Conservation (phyloP, 2,797 vertebrate species). For the Macropus fuliginosus region DNA sequence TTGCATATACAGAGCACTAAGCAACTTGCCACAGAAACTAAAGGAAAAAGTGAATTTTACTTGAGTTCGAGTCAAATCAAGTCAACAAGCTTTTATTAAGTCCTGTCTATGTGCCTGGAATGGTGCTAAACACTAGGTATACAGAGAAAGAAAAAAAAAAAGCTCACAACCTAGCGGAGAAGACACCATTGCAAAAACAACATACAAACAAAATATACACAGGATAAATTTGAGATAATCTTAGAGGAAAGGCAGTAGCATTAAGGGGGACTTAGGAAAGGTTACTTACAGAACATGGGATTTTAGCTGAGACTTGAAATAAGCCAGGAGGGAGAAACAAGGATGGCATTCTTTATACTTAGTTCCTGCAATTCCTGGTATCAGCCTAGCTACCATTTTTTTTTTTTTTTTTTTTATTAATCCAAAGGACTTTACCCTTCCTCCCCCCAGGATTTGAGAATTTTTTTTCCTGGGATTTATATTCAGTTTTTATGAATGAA, state of each 20-base stretch:
- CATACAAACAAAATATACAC: background rate
- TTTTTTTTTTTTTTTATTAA: background rate
- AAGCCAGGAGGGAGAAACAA: background rate
- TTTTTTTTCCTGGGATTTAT: background rate
- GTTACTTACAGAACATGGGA: background rate
- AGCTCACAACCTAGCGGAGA: background rate
- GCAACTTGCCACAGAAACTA: background rate
- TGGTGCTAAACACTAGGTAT: background rate
- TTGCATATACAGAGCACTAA: background rate
- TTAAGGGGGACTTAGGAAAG: background rate
- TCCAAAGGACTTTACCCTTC: background rate
- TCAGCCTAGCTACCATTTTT: background rate
- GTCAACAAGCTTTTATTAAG: background rate
- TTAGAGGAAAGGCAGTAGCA: background rate
- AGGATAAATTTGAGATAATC: background rate
- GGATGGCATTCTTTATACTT: background rate
- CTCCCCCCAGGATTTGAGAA: background rate
- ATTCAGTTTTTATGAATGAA: background rate
- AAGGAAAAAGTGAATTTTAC: background rate
- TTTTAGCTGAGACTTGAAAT: background rate
- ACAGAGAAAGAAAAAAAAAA: background rate
- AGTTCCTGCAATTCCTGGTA: background rate
- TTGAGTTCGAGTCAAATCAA: background rate
- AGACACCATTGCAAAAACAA: background rate
- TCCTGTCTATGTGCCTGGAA: background rate